Conservation (phyloP, 2,797 vertebrate species). For the Eulemur coronatus region DNA sequence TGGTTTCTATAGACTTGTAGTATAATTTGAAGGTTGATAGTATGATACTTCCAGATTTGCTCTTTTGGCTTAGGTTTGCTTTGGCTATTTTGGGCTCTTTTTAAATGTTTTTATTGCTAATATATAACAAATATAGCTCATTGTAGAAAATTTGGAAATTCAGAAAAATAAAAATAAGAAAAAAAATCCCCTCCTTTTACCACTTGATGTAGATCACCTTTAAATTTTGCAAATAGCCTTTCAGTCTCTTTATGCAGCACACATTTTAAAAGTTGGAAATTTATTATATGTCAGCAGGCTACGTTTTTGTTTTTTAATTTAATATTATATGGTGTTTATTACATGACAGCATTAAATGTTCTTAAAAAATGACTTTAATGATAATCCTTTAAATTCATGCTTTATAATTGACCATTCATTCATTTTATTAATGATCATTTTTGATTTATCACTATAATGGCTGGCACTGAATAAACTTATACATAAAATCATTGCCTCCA, state of each 20-base stretch:
- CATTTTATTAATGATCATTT: background rate
- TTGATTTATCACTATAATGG: background rate
- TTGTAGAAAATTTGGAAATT: background rate
- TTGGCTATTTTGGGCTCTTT: background rate
- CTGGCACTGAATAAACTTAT: background rate
- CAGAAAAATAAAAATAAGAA: background rate
- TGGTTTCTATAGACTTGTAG: background rate
- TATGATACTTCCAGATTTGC: background rate
- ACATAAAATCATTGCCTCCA: background rate
- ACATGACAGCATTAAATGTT: background rate
- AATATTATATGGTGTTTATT: background rate
- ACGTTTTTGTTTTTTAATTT: background rate
- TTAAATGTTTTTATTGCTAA: background rate
- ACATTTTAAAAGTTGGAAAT: background rate
- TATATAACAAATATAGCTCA: background rate
- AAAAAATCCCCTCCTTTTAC: background rate
- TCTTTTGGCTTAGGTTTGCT: background rate
- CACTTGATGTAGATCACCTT: background rate
- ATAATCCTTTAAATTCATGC: constrained; percentile 6
- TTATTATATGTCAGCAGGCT: background rate
- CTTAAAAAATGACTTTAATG: constrained; percentile 20
- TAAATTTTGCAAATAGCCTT: background rate
- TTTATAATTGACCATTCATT: background rate
- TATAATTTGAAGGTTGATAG: background rate
- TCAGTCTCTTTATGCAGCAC: background rate